A percentile compares a stretch with the other conserved stretches of the same genome.
Conservation (phyloP, 2,797 vertebrate species). For the Myotis daubentonii region DNA sequence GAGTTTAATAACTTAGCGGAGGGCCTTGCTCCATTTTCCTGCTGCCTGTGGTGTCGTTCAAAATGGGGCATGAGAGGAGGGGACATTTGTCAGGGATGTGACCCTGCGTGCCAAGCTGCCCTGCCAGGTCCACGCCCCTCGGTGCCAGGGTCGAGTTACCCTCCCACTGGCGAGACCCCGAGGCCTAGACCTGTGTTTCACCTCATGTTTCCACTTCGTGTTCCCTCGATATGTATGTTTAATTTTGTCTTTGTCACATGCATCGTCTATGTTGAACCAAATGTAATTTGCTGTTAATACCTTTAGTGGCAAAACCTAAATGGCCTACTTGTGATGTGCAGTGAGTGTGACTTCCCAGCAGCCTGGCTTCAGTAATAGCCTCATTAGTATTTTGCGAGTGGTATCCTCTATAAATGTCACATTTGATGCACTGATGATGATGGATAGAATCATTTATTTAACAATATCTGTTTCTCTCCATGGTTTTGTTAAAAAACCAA, state of each 20-base stretch:
- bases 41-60: neutral
- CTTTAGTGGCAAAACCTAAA: neutral
- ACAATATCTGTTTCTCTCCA: neutral
- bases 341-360: neutral
- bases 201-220: neutral
- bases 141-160: fast-evolving
- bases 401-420: neutral
- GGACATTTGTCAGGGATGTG: neutral
- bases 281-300: neutral
- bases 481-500: neutral
- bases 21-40: neutral
- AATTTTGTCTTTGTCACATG: neutral
- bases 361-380: neutral
- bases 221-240: neutral
- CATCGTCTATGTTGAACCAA: neutral
- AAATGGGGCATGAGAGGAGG: neutral
- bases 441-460: neutral
- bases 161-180: neutral
- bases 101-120: too few relatives aligned
- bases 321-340: neutral
- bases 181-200: neutral
- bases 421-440: neutral
- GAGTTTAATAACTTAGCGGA: neutral
- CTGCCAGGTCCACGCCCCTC: fast-evolving
- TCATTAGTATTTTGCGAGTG: neutral